Base-by-base conservation (phyloP, 2,113 vertebrate species). In the Pao palembangensis region DNA sequence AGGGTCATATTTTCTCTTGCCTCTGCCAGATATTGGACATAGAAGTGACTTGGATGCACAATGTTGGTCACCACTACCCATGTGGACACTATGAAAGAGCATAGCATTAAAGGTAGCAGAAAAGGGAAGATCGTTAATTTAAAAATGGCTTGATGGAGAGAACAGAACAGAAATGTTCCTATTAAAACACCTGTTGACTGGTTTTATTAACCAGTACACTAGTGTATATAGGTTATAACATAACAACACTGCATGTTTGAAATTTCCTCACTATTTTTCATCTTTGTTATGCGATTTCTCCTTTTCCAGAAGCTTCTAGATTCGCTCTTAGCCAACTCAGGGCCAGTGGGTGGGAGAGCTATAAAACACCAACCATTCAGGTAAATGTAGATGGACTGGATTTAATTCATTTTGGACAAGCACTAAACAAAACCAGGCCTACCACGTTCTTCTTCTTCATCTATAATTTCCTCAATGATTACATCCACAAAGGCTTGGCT, bases 21-120 rank as follows among this genome's bases (percentile, higher is more conserved):
- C 79, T 94, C 92, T 0, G 88, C 78, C 50, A 91, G 78, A 42
- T 90, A 92, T n/a, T 65, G 88, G 56, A 98, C 17, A 8, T 95
- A 98, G 85, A 98, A 98, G 75, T 95, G 91, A 81, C 88, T 92
- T 5, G 96, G 96, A 83, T 91, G 93, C 85, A 93, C 73, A 44
- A 98, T 79, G 25, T 93, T 91, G 54, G 85, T 93, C 44, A 96
- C 90, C 14, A 92, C 78, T 78, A 97, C 95, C 61, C 92, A 88
- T 58, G 92, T 71, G n/a, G 31, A 25, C 4, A 69, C 83, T 87
- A 38, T 7, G 28, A 53, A 17, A 55, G 19, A 20, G 16, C 12
- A 16, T 1, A n/a, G 25, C 15, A 11, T 20, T 13, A 49, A 10
- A 5, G 7, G 47, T 31, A 16, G 3, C 6, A 18, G 11, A 51